These are phyloP conservation scores for Microcaecilia unicolor DNA, from an alignment of 2,797 vertebrate species.

Conservation along the genomic window DNA sequence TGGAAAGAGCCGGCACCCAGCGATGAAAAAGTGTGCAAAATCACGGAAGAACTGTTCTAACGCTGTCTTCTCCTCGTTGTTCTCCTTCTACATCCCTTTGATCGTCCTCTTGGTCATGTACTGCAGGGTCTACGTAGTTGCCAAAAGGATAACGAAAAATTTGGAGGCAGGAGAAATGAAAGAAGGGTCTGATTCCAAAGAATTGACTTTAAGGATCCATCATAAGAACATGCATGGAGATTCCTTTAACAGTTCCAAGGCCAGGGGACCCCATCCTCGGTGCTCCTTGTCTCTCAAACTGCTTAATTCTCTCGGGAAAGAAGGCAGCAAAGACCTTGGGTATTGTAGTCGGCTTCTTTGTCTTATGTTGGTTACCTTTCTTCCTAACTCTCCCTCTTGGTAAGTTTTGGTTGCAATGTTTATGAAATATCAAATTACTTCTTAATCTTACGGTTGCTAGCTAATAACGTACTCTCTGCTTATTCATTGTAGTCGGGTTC, in stretches of 20 bases:
- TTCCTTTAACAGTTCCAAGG: slow-evolving; percentile 47
- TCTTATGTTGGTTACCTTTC: slow-evolving; percentile 88
- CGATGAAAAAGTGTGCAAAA: slow-evolving; percentile 80
- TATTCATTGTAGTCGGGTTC: too few relatives aligned
- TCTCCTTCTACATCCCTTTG: slow-evolving; percentile 92
- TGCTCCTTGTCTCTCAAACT: slow-evolving; percentile 86
- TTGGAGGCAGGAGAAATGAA: slow-evolving; percentile 91
- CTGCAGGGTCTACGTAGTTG: slow-evolving; percentile 87
- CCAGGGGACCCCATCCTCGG: slow-evolving; percentile 69
- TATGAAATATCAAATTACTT: too few relatives aligned
- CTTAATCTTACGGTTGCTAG: too few relatives aligned
- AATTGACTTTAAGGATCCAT: slow-evolving; percentile 89
- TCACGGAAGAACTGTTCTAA: slow-evolving; percentile 94
- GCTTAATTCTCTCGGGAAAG: slow-evolving; percentile 88
- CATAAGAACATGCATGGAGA: slow-evolving; percentile 78
- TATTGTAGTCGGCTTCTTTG: slow-evolving; percentile 91
- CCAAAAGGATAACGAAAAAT: slow-evolving; percentile 92
- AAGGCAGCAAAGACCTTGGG: slow-evolving; percentile 90
- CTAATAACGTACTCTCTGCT: too few relatives aligned
- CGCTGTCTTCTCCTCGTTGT: slow-evolving; percentile 90
- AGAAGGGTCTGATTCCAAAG: slow-evolving; percentile 85
- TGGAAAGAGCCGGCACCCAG: slow-evolving; percentile 92
- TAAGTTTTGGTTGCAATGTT: slow-evolving; percentile 45
- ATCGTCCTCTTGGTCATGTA: slow-evolving; percentile 92
- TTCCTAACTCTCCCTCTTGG: slow-evolving; percentile 85